Conservation (phyloP, 2,888 invertebrate species). For the Belgica antarctica region DNA sequence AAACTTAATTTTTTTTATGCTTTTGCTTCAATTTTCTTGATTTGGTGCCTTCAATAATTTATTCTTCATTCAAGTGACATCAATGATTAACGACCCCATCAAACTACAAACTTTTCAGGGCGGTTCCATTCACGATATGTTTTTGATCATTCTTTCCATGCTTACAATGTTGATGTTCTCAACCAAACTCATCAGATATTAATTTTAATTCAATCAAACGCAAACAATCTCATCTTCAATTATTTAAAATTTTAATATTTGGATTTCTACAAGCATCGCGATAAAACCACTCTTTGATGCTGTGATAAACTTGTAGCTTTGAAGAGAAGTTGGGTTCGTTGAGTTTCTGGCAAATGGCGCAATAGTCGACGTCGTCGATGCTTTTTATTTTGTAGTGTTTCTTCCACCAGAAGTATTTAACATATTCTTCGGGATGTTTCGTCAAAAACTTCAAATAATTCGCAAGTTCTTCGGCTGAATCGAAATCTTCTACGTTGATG, state of each 20-base stretch:
- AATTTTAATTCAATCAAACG: too few relatives aligned
- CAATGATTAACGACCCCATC: too few relatives aligned
- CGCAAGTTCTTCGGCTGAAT: conserved; percentile 60
- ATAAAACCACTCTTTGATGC: conserved; percentile 53
- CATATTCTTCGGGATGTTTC: conserved; percentile 59
- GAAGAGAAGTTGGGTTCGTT: conserved; percentile 47
- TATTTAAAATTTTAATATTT: conserved; percentile 9
- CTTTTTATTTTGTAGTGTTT: conserved; percentile 55
- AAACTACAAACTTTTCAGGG: too few relatives aligned
- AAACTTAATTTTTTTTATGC: neutral
- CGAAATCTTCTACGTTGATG: conserved; percentile 65
- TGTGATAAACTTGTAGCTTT: conserved; percentile 49
- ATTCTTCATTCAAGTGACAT: too few relatives aligned
- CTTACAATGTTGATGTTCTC: too few relatives aligned
- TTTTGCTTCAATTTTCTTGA: too few relatives aligned
- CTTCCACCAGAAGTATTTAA: conserved; percentile 67
- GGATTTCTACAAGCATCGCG: conserved; percentile 8
- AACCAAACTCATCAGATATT: too few relatives aligned
- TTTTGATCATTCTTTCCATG: too few relatives aligned
- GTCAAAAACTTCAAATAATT: conserved; percentile 56
- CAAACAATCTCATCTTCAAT: too few relatives aligned
- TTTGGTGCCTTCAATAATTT: too few relatives aligned
- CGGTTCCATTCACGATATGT: too few relatives aligned
- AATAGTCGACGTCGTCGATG: conserved; percentile 48
- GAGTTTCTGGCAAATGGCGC: conserved; percentile 47